Percentiles rank a stretch among this genome's conserved stretches.
These are phyloP conservation scores for Crotalus horridus DNA, from an alignment of 2,113 vertebrate species.

Conservation along the genomic window DNA sequence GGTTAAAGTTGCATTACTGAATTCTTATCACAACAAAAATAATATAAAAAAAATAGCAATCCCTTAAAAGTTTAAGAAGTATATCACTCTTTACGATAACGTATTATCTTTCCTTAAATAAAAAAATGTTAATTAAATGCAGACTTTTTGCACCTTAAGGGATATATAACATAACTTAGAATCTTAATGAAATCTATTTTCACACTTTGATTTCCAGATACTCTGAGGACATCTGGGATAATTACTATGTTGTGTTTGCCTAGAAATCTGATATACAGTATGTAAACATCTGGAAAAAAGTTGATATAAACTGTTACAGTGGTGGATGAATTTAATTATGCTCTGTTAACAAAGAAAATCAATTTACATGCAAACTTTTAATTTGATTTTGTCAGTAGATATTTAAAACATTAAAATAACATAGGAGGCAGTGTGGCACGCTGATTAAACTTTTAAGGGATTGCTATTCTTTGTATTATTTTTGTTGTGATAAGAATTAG, in stretches of 20 bases:
- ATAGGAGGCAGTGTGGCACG: neutral
- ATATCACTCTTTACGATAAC: neutral
- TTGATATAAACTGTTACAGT: accelerated
- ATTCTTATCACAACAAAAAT: neutral
- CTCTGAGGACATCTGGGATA: neutral
- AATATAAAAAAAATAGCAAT: accelerated
- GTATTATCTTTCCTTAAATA: neutral
- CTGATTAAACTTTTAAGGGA: neutral
- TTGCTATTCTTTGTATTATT: accelerated
- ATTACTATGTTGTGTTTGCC: accelerated
- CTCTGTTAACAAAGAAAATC: neutral
- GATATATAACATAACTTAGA: neutral
- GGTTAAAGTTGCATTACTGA: neutral
- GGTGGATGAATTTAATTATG: neutral
- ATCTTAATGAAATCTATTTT: neutral
- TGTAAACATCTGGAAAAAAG: neutral
- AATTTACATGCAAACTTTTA: neutral
- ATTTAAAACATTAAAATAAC: neutral
- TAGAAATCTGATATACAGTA: neutral
- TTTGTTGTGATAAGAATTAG: neutral
- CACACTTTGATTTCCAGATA: neutral
- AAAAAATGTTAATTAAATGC: neutral
- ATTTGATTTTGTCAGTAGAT: accelerated
- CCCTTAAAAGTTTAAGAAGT: neutral
- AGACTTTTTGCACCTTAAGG: neutral